Evolutionary conservation across 2,888 invertebrate genomes (phyloP).

Genomic region (Dusona sp.): DNA sequence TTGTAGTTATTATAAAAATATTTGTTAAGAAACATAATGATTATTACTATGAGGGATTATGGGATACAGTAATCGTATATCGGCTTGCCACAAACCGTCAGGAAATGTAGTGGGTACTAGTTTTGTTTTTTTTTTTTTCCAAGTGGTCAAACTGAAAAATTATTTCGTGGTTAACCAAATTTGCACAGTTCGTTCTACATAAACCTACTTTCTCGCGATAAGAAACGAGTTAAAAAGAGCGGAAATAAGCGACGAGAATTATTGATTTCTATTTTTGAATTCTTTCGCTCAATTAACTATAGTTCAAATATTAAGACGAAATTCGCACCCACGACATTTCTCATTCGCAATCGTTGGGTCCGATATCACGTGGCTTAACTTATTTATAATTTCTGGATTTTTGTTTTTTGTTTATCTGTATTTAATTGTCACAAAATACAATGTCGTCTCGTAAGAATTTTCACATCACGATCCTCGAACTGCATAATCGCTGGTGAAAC

Average conservation of each 20-base stretch:
- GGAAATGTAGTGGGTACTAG: slow-evolving; percentile 60
- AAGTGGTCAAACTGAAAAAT: neutral
- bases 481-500: slow-evolving; percentile 26
- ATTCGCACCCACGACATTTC: slow-evolving; percentile 34
- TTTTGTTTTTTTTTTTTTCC: neutral
- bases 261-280: neutral
- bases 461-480: slow-evolving; percentile 34
- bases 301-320: too few species aligned
- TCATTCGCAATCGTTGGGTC: slow-evolving; percentile 12
- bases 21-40: neutral
- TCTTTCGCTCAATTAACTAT: neutral
- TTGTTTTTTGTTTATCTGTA: neutral
- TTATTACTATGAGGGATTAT: slow-evolving; percentile 34
- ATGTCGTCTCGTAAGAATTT: slow-evolving; percentile 33
- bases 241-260: neutral
- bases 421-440: neutral
- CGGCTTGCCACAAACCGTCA: slow-evolving; percentile 52
- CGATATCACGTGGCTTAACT: slow-evolving; percentile 37
- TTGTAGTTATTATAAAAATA: neutral
- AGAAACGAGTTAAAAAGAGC: slow-evolving; percentile 1
- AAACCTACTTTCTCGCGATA: slow-evolving; percentile 50
- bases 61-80: slow-evolving; percentile 49
- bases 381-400: slow-evolving; percentile 2
- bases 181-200: slow-evolving; percentile 28
- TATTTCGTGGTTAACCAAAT: slow-evolving; percentile 61